phyloP scores from a whole-genome alignment of 2,888 invertebrate genomes.

The Torymus auratus region DNA sequence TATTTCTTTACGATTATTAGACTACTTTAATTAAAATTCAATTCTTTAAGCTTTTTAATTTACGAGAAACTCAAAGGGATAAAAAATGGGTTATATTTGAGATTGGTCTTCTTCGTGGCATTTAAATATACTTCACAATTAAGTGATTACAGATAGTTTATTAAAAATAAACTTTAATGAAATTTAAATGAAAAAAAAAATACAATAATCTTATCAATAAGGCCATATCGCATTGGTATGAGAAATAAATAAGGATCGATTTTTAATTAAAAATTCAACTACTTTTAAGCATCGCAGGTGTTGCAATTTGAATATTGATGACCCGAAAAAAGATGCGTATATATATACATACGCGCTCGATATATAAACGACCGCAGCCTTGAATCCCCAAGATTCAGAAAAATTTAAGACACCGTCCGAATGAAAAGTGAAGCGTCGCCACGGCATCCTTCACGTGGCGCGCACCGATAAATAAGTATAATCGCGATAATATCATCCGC shows the following conservation, averaged over 20 bases:
- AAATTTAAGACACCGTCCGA: not conserved
- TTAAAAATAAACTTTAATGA: too few relatives aligned
- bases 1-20: too few relatives aligned
- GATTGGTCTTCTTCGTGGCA: too few relatives aligned
- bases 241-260: not conserved
- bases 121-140: too few relatives aligned
- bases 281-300: not conserved
- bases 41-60: too few relatives aligned
- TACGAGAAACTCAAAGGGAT: too few relatives aligned
- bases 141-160: too few relatives aligned
- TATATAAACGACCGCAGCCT: not conserved
- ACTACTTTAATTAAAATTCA: too few relatives aligned
- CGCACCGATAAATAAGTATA: not conserved
- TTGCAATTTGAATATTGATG: conserved; percentile 2
- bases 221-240: not conserved
- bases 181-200: too few relatives aligned
- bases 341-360: not conserved
- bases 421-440: conserved; percentile 8
- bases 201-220: too few relatives aligned
- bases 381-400: not conserved
- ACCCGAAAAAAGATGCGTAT: conserved; percentile 10
- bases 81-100: too few relatives aligned
- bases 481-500: not conserved
- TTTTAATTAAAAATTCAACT: not conserved
- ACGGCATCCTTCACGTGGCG: conserved; percentile 4